Base-by-base conservation (phyloP, 2,888 invertebrate genomes). In the Apamea sordens region DNA sequence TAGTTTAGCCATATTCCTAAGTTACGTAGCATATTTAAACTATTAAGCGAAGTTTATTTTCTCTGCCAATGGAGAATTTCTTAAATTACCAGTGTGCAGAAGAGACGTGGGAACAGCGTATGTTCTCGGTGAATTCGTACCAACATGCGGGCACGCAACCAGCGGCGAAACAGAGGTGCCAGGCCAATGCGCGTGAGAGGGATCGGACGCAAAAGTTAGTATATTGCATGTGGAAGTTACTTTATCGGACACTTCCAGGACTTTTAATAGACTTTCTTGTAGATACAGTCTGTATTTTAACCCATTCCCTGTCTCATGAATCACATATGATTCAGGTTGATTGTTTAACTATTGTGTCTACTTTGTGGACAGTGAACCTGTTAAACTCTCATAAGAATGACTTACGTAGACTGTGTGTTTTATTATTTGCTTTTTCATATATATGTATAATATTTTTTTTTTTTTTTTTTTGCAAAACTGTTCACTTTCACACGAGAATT, bases 201-300 rank as follows among this genome's bases (percentile, higher is more conserved):
- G 98, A 98, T 93, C 97, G 98, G 88, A 98, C 98, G 21, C 98
- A 98, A 95, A 98, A 98, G 98, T 98, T 97, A 97, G 95, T 96
- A 94, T 86, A 87, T 76, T 85, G 85, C 84, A 85, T 71, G 85
- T 70, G 80, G 75, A 84, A 70, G 64, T 79, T 69, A 59, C 61
- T 50, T 69, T 63, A 36, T 59, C 69, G 47, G 10, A 69, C 44
- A 83, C 65, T 71, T 86, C 61, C 70, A 53, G 53, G 28, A 72
- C 76, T 76, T 83, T 86, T 76, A 72, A 44, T 64, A 64, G 24
- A 64, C 64, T 64, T 64, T 64, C 36, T 24, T 36, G 24, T 36
- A 64, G 24, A 0, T 13, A 24, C 24, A 64, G 24, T 36, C 13
- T 64, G 64, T 2, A 6, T 64, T 10, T 24, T 64, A n/a, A n/a